phyloP scores from a whole-genome alignment of 2,113 vertebrate species.

The Tenebrosternarchus preto region DNA sequence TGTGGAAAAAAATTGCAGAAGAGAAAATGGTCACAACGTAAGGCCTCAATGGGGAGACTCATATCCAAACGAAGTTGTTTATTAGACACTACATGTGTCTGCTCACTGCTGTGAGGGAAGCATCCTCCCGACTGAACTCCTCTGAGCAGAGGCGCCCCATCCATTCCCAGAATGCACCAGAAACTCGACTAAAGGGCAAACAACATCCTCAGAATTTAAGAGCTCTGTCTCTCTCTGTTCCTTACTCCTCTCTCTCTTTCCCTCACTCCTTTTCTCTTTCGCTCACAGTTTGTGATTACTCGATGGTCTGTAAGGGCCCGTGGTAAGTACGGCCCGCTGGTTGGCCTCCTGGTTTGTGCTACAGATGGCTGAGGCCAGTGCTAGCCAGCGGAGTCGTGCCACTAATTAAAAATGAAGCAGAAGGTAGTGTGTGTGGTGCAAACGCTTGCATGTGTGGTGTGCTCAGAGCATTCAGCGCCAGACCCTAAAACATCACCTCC shows the following conservation, averaged over 20 bases:
- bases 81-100: neutral
- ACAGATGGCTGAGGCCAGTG: conserved; percentile 52
- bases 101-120: neutral
- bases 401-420: conserved; percentile 57
- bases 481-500: conserved; percentile 16
- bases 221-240: too few relatives aligned
- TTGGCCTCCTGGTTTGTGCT: conserved; percentile 27
- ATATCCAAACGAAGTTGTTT: too few relatives aligned
- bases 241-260: too few relatives aligned
- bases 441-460: conserved; percentile 33
- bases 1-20: too few relatives aligned
- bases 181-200: neutral
- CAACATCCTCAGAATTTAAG: too few relatives aligned
- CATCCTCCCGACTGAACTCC: neutral
- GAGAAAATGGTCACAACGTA: too few relatives aligned
- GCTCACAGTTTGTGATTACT: conserved; percentile 12
- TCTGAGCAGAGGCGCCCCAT: neutral
- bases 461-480: conserved; percentile 31
- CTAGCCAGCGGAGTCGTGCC: conserved; percentile 27
- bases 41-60: too few relatives aligned
- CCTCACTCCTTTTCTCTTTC: too few relatives aligned
- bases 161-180: neutral
- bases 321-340: conserved; percentile 44
- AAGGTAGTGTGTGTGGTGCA: conserved; percentile 50
- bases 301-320: conserved; percentile 16